Percentiles rank a stretch among this genome's conserved stretches.
These are phyloP conservation scores for Trichogramma dendrolimi DNA, from an alignment of 2,888 invertebrate genomes.

Conservation along the genomic window DNA sequence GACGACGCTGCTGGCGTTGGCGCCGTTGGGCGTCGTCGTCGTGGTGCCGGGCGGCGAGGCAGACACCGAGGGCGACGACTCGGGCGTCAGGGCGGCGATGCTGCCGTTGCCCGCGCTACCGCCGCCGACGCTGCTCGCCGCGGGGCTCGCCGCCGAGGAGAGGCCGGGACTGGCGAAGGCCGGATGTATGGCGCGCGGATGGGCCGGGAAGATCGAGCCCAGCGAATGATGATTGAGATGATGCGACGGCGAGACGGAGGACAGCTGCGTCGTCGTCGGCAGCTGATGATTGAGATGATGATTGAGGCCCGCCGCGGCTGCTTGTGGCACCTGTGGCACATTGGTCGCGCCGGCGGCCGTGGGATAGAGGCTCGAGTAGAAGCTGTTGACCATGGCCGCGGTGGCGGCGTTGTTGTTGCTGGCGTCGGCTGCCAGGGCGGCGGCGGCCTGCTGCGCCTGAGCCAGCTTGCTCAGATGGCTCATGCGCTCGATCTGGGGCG, in stretches of 20 bases:
- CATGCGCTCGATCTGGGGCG: conserved; percentile 63
- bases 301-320: conserved; percentile 42
- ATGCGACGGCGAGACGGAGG: conserved; percentile 9
- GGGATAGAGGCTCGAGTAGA: conserved; percentile 66
- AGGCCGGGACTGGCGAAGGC: neutral
- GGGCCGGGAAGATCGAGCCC: neutral
- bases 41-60: conserved; percentile 34
- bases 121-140: conserved; percentile 1
- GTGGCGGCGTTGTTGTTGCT: conserved; percentile 50
- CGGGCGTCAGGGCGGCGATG: conserved; percentile 42
- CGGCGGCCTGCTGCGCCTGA: conserved; percentile 52
- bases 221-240: neutral
- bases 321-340: conserved; percentile 56
- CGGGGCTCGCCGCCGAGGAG: conserved; percentile 13
- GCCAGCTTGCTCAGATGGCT: conserved; percentile 60
- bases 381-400: conserved; percentile 64
- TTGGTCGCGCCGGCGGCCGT: conserved; percentile 52
- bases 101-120: conserved; percentile 37
- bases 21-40: conserved; percentile 52
- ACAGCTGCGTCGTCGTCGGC: neutral
- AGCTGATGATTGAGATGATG: conserved; percentile 8
- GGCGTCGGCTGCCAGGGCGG: conserved; percentile 53
- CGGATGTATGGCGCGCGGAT: neutral
- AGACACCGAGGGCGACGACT: conserved; percentile 35
- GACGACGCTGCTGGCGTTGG: conserved; percentile 38